Conservation (phyloP, 2,888 invertebrate species). For the Spicauda simplicius region DNA sequence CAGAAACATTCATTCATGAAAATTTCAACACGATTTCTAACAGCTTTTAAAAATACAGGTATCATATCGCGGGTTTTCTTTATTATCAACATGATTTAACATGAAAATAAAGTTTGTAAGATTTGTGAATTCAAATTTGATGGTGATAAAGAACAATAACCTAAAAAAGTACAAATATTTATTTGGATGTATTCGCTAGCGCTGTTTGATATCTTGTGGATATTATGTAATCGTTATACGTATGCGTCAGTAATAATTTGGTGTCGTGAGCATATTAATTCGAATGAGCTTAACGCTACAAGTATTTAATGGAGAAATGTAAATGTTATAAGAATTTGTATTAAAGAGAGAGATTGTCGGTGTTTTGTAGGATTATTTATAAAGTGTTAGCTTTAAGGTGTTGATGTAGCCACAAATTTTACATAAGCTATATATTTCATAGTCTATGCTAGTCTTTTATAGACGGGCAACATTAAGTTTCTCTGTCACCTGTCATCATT, state of each 20-base stretch:
- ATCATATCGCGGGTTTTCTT: no score
- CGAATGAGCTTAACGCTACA: constrained; percentile 14
- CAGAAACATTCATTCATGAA: no score
- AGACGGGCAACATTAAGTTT: not conserved
- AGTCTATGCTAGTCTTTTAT: not conserved
- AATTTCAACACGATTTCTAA: no score
- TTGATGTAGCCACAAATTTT: not conserved
- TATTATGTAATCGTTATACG: constrained; percentile 3
- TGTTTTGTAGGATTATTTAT: constrained; percentile 12
- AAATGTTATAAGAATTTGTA: constrained; percentile 4
- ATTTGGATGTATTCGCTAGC: not conserved
- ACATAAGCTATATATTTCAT: constrained; percentile 2
- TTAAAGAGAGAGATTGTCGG: not conserved
- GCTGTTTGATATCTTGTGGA: not conserved
- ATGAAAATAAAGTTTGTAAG: no score
- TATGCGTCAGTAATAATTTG: not conserved
- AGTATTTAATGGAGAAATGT: constrained; percentile 1
- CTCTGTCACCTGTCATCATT: not conserved
- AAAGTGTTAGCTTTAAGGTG: not conserved
- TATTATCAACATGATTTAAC: no score
- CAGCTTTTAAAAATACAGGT: no score
- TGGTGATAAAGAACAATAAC: not conserved
- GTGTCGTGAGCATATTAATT: not conserved
- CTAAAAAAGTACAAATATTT: not conserved
- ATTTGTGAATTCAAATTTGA: not conserved